Evolutionary conservation across 2,113 vertebrate genomes (phyloP).

Genomic region (Diadophis punctatus): DNA sequence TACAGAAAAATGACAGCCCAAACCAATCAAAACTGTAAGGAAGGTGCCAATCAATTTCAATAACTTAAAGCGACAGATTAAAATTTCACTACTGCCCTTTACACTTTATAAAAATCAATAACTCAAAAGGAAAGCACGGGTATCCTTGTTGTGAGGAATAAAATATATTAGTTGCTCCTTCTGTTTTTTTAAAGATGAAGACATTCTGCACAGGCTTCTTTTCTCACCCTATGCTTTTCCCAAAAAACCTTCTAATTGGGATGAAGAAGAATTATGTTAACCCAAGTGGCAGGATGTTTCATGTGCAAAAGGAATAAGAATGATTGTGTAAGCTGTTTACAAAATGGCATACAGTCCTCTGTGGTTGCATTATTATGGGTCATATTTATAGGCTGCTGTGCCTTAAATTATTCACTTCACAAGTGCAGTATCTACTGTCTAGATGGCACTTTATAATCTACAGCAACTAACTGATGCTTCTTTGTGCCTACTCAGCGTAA

Average conservation of each 20-base stretch:
- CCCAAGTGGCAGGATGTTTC: not conserved
- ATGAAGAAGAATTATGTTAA: not conserved
- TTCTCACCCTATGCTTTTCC: not conserved
- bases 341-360: not conserved
- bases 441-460: not conserved
- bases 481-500: not conserved
- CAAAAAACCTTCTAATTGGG: not conserved
- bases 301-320: not conserved
- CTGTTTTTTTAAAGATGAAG: not conserved
- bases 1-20: not conserved
- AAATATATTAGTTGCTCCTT: not conserved
- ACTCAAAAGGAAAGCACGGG: not conserved
- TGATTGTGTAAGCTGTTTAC: not conserved
- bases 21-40: not conserved
- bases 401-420: not conserved
- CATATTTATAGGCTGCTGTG: not conserved
- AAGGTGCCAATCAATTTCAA: not conserved
- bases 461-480: not conserved
- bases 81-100: not conserved
- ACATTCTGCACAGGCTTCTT: not conserved
- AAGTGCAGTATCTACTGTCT: not conserved
- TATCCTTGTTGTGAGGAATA: not conserved
- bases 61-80: not conserved
- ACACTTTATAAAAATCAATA: not conserved
- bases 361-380: not conserved